Conservation (phyloP, 2,888 invertebrate genomes). For the Drosophila planitibia region DNA sequence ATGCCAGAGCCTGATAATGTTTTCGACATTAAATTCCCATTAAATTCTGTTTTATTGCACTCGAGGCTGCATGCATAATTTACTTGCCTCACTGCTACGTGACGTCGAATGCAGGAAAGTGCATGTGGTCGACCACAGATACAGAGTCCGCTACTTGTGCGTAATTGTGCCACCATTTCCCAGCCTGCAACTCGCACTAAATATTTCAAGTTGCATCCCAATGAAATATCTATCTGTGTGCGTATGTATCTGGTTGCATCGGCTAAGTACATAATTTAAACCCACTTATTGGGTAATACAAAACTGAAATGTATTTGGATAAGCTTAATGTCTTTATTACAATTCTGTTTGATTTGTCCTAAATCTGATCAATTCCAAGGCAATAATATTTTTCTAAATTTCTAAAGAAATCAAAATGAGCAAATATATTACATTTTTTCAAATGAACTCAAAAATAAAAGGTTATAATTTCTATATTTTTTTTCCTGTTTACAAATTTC, state of each 20-base stretch:
- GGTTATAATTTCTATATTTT: neutral
- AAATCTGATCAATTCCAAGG: neutral
- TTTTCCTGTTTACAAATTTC: neutral
- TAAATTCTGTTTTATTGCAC: slow-evolving; percentile 76
- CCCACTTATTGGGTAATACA: neutral
- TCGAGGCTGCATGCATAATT: slow-evolving; percentile 74
- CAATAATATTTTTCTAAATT: neutral
- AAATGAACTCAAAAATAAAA: neutral
- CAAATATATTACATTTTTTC: neutral
- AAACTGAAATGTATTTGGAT: neutral
- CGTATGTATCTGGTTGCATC: neutral
- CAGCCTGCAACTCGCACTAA: neutral
- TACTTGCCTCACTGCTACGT: slow-evolving; percentile 56
- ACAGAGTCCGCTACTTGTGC: slow-evolving; percentile 19
- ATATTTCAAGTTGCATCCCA: slow-evolving; percentile 14
- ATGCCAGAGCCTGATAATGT: slow-evolving; percentile 64
- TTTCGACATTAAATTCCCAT: slow-evolving; percentile 75
- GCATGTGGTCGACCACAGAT: slow-evolving; percentile 52
- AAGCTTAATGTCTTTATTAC: neutral
- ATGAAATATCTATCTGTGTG: neutral
- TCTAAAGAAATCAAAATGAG: neutral
- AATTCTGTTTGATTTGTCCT: neutral
- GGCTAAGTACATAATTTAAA: neutral
- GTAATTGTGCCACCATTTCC: slow-evolving; percentile 25
- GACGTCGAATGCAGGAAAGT: slow-evolving; percentile 51